Base-by-base conservation (phyloP, 2,797 vertebrate species). In the Tadarida brasiliensis region DNA sequence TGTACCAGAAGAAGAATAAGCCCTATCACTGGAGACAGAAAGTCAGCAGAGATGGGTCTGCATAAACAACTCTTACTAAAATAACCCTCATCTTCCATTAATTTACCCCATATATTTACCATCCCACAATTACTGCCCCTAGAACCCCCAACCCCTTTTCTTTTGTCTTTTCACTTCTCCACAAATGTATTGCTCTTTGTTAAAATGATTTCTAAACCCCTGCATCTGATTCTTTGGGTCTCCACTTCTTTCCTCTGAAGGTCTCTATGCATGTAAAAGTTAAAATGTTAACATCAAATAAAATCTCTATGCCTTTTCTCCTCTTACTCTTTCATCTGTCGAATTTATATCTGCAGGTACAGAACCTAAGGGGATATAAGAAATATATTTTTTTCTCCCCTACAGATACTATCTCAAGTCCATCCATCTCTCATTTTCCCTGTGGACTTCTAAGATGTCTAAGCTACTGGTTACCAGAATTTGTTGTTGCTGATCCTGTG, bases 261-360 rank as follows among this genome's bases (percentile, higher is more conserved):
- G 2, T 7, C 28, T 94, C 73, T 26, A 39, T 61, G 20, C 17
- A 61, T 30, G 1, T 54, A 73, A 78, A 59, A 94, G 59, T 93
- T 70, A 82, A 81, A 67, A 90, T 88, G 54, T 19, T 70, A 71
- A 65, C 39, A 88, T 87, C 33, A 91, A 30, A 54, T 76, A 70
- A 54, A 88, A 49, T 80, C 26, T 17, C 2, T 56, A n/a, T 59
- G 24, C 6, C 26, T 85, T 80, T 84, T 90, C 49, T 90, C 16
- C 15, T 94, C 4, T 77, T 92, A 87, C 70, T 83, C 61, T 84
- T 85, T 76, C 22, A 4, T 82, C 26, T 35, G 15, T 73, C n/a
- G 87, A 67, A 70, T 77, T 95, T 26, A 4, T 33, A 17, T 24
- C 4, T 4, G 2, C 7, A 83, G 30, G 11, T 22, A 5, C 11